Evolutionary conservation across 2,888 invertebrate genomes (phyloP), one percentile per base, ranked within the genome.

Genomic region (Drosophila dives): DNA sequence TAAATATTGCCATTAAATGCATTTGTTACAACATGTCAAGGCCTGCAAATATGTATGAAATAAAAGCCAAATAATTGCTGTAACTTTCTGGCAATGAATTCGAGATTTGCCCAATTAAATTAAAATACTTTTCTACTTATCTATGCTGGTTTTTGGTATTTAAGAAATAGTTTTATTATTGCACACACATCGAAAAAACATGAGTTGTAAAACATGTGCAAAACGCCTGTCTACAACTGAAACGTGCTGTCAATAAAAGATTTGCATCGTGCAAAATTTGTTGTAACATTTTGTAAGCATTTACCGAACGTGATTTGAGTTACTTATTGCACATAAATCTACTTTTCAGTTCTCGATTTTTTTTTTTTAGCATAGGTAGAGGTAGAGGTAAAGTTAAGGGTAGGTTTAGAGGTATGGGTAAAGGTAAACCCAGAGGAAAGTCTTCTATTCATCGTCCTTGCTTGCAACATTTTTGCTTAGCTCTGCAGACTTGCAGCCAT

Each of bases 251-350:
- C 90, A 85, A 85, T 90, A 85, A 85, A 80, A 88, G 86, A 87
- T 87, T 88, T 90, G 86, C 85, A 90, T 90, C 75, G 79, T 71
- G 60, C 68, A 69, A 64, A 75, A 79, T 72, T 81, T 84, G 76
- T 81, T 81, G 79, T 77, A 82, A 67, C 86, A 82, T 80, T 88
- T 87, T 85, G 83, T 74, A 75, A 90, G 88, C 85, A 82, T 85
- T 90, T 90, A 86, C 90, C 61, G 90, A 85, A 85, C 90, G 85
- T 85, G 85, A 85, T 85, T 90, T 85, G 90, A 74, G 80, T 85
- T 78, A 81, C 72, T 86, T 89, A 89, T 86, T 70, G 83, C 71
- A 64, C 78, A 89, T 78, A 81, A 77, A 84, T 77, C 59, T 45
- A 23, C 15, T 45, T 45, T 23, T 23, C 23, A 45, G 45, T 23